Percentiles rank a stretch among this genome's conserved stretches.
These are phyloP conservation scores for Semaprochilodus insignis DNA, from an alignment of 2,797 vertebrate genomes.

Conservation along the genomic window DNA sequence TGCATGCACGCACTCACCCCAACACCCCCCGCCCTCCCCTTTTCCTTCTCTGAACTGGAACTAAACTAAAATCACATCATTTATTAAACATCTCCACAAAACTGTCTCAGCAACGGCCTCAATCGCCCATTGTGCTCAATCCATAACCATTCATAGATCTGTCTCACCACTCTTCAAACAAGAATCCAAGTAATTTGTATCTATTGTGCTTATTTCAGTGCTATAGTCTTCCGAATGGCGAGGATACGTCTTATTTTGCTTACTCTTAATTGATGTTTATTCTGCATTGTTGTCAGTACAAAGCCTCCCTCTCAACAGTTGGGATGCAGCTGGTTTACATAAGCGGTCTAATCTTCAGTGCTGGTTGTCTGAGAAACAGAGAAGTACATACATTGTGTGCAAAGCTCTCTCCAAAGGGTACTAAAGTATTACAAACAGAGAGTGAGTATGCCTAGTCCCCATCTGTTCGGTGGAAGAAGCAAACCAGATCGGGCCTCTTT, in stretches of 20 bases:
- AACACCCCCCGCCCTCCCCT: neutral
- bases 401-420: conserved; percentile 15
- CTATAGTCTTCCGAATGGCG: neutral
- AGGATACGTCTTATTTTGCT: conserved; percentile 1
- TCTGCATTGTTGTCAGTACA: conserved; percentile 11
- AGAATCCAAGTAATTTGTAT: conserved; percentile 19
- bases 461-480: conserved; percentile 52
- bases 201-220: neutral
- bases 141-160: neutral
- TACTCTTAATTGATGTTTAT: conserved; percentile 18
- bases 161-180: neutral
- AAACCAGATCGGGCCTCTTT: conserved; percentile 64
- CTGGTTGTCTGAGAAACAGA: conserved; percentile 32
- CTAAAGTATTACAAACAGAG: conserved; percentile 38
- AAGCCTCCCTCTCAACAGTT: conserved; percentile 23
- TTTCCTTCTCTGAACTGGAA: neutral
- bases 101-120: neutral
- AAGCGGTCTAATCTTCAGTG: conserved; percentile 32
- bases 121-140: neutral
- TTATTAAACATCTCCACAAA: neutral
- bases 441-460: conserved; percentile 19
- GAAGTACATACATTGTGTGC: conserved; percentile 36
- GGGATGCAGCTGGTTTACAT: conserved; percentile 31
- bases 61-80: neutral
- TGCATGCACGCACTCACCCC: neutral